Evolutionary conservation across 2,113 vertebrate species (phyloP), one percentile per base, ranked within the genome.

Genomic region (Dipodomys ordii): DNA sequence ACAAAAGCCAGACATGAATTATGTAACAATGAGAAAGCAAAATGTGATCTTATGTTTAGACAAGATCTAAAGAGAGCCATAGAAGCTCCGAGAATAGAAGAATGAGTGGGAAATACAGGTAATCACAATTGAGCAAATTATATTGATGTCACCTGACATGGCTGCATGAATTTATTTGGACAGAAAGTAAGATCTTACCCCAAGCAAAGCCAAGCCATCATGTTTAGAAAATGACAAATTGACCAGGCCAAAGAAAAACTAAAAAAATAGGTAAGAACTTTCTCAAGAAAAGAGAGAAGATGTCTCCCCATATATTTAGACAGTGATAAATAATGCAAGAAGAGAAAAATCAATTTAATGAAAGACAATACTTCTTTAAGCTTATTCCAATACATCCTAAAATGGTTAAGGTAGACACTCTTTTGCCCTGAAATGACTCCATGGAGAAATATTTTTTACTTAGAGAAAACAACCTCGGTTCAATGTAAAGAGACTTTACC

Each of bases 311-410:
- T 46, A 73, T 81, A 92, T 83, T 90, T 94, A 94, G 78, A 39
- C 1, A 32, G 84, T 79, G 83, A 79, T 90, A 97, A 93, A 90
- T 83, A 90, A 90, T 88, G 30, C 35, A 95, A 88, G 81, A 80
- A 35, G 4, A 90, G 79, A 92, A 93, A 57, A 86, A 86, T 92
- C 79, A 83, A 69, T 85, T 90, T 92, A 69, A 69, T 11, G 73
- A 93, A 94, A 95, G 88, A 83, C 53, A 93, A 94, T 88, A 12
- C 8, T 88, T 90, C 28, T 89, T 62, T 95, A n/a, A 49, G 25
- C 13, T 78, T 96, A 93, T 80, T 22, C 60, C 16, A 30, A 22
- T 16, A 81, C 30, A 15, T 80, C 53, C 0, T 7, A 78, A 93
- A 62, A 53, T 72, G 9, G 7, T 49, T 2, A 4, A 60, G 18